Evolutionary conservation across 2,113 vertebrate species (phyloP).

Genomic region (Poeciliopsis retropinna): DNA sequence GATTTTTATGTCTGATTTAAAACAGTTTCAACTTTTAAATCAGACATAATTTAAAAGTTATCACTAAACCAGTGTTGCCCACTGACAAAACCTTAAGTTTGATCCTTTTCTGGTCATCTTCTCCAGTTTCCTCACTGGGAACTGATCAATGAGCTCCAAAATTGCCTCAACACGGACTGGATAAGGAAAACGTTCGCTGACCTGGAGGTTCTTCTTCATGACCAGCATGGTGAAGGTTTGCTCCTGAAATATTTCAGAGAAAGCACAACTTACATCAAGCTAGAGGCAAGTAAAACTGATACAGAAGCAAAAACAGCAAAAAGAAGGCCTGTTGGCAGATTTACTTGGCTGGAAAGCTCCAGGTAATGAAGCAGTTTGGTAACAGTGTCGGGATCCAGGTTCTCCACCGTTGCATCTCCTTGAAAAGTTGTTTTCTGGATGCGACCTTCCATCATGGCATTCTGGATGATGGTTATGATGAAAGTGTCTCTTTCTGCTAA

Average conservation of each 20-base stretch:
- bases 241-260: slow-evolving; percentile 53
- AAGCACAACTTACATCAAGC: neutral
- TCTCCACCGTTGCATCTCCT: slow-evolving; percentile 73
- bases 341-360: slow-evolving; percentile 70
- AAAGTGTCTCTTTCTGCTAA: slow-evolving; percentile 81
- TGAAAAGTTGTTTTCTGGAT: slow-evolving; percentile 72
- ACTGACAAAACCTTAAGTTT: slow-evolving; percentile 48
- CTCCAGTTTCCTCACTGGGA: slow-evolving; percentile 81
- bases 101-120: slow-evolving; percentile 78
- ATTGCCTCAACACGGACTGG: slow-evolving; percentile 79
- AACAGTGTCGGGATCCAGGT: slow-evolving; percentile 75
- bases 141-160: slow-evolving; percentile 81
- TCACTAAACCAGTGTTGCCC: neutral
- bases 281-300: neutral
- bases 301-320: neutral
- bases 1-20: neutral
- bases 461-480: slow-evolving; percentile 81
- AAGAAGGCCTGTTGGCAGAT: neutral
- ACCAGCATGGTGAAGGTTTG: slow-evolving; percentile 80
- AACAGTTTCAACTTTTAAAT: neutral
- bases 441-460: slow-evolving; percentile 83
- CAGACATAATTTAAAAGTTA: no score
- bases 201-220: slow-evolving; percentile 79
- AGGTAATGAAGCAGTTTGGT: slow-evolving; percentile 78
- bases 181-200: slow-evolving; percentile 82